phyloP scores from a whole-genome alignment of 2,888 invertebrate species.

The Balanococcus diminutus region DNA sequence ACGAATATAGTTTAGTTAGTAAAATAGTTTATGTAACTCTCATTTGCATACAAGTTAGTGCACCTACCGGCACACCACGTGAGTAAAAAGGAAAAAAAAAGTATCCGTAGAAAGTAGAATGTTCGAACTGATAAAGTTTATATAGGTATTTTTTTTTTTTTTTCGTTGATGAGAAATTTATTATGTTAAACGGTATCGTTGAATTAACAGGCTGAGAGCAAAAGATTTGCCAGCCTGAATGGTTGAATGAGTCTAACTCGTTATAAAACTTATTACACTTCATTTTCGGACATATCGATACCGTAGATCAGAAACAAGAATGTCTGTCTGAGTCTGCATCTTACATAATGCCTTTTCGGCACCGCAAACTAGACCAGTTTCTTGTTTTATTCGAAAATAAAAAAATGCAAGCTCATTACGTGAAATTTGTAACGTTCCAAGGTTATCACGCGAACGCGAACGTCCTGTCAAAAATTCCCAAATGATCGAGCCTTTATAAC shows the following conservation, averaged over 20 bases:
- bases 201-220: neutral
- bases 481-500: neutral
- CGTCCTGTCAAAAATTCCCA: slow-evolving; percentile 26
- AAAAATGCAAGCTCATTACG: slow-evolving; percentile 27
- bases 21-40: slow-evolving; percentile 32
- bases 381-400: neutral
- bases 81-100: slow-evolving; percentile 7
- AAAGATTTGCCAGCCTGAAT: neutral
- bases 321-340: neutral
- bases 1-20: slow-evolving; percentile 38
- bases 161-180: slow-evolving; percentile 27
- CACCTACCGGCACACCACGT: slow-evolving; percentile 23
- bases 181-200: slow-evolving; percentile 1
- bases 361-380: neutral
- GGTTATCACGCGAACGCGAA: neutral
- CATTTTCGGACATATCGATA: neutral
- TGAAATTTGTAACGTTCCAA: slow-evolving; percentile 15
- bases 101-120: slow-evolving; percentile 31
- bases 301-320: neutral
- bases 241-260: neutral
- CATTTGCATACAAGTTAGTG: slow-evolving; percentile 21
- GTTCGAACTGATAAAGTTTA: slow-evolving; percentile 8
- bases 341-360: neutral
- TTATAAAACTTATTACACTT: neutral
- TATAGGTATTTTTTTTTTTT: neutral